These are phyloP conservation scores for Falco biarmicus DNA, from an alignment of 2,797 vertebrate species.

Conservation along the genomic window DNA sequence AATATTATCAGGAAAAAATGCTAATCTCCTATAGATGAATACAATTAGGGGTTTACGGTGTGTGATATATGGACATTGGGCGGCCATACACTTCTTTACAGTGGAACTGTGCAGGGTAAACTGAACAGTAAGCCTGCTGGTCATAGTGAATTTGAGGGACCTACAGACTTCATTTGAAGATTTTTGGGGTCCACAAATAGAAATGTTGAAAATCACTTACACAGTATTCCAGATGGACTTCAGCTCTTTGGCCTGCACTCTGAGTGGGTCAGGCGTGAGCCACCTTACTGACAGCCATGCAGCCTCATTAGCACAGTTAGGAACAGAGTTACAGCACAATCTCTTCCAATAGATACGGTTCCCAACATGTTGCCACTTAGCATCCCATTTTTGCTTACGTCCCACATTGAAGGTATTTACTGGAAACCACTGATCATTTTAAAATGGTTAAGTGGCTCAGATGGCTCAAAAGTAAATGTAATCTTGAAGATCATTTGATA, in stretches of 20 bases:
- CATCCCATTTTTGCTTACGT: background rate
- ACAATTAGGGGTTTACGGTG: fast-evolving
- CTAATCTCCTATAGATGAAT: background rate
- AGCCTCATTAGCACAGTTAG: background rate
- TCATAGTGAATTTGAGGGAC: background rate
- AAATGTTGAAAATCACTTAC: background rate
- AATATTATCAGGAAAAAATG: background rate
- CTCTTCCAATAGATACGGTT: background rate
- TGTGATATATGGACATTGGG: background rate
- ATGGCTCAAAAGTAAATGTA: background rate
- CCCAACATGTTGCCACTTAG: background rate
- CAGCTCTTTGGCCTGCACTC: background rate
- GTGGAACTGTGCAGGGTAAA: background rate
- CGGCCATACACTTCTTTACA: background rate
- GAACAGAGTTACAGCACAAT: background rate
- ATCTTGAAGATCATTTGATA: background rate
- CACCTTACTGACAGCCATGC: background rate
- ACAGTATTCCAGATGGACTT: background rate
- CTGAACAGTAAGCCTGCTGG: background rate
- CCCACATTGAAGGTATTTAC: background rate
- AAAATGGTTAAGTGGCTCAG: background rate
- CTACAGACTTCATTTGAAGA: background rate
- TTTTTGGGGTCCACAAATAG: background rate
- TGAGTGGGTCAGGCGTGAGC: background rate
- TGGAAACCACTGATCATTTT: background rate